Conservation (phyloP, 2,888 invertebrate species). For the Leptopilina drosophilae region DNA sequence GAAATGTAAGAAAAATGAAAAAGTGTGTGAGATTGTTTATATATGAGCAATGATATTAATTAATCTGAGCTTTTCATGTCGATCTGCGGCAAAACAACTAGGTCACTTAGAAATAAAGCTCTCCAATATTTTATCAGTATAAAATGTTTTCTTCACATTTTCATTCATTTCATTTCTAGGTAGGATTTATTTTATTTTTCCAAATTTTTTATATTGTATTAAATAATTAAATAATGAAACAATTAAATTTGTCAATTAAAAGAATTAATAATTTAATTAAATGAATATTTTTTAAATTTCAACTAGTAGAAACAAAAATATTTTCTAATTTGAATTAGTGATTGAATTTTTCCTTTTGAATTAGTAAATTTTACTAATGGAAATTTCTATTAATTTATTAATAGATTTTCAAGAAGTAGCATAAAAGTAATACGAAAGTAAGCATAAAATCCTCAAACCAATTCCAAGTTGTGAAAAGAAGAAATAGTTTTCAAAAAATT, state of each 20-base stretch:
- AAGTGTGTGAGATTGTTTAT: not conserved
- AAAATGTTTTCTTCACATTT: constrained; percentile 14
- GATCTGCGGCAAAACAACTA: constrained; percentile 24
- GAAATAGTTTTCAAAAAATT: constrained; percentile 16
- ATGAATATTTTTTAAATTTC: too few relatives aligned
- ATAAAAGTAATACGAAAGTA: constrained; percentile 9
- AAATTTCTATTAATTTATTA: too few relatives aligned
- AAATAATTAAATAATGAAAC: too few relatives aligned
- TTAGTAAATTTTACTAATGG: too few relatives aligned
- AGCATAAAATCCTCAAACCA: not conserved
- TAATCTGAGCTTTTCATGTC: constrained; percentile 37
- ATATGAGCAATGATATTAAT: constrained; percentile 26
- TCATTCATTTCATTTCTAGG: too few relatives aligned
- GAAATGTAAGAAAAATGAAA: constrained; percentile 15
- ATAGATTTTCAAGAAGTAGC: not conserved
- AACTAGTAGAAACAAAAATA: too few relatives aligned
- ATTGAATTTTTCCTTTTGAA: too few relatives aligned
- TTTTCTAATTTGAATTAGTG: too few relatives aligned
- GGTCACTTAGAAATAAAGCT: constrained; percentile 32
- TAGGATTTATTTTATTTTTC: too few relatives aligned
- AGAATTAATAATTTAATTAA: too few relatives aligned
- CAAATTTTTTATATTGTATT: too few relatives aligned
- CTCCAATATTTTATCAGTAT: constrained; percentile 10
- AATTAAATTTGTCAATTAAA: too few relatives aligned
- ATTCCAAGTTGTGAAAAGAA: constrained; percentile 1